Percentiles rank a stretch among this genome's conserved stretches.
These are phyloP conservation scores for Centroberyx gerrardi DNA, from an alignment of 2,797 vertebrate genomes.

Conservation along the genomic window DNA sequence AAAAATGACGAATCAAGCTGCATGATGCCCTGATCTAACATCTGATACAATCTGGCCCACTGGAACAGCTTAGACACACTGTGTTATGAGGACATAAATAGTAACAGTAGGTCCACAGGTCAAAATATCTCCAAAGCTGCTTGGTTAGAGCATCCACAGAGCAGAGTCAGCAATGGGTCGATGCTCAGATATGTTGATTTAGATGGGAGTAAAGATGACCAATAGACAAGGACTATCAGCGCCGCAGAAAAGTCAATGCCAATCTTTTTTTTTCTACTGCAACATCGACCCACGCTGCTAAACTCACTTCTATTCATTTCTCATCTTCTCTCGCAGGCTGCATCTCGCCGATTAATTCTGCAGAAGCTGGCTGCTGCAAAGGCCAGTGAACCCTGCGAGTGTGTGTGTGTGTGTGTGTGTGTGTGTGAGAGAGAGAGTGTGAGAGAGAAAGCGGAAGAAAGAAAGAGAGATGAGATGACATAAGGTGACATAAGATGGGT, in stretches of 20 bases:
- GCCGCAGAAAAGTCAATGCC: conserved; percentile 71
- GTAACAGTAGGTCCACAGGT: conserved; percentile 24
- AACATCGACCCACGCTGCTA: conserved; percentile 54
- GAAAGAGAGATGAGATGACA: conserved; percentile 16
- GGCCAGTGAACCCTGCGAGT: conserved; percentile 22
- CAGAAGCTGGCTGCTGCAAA: conserved; percentile 26
- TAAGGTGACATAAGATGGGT: conserved; percentile 3
- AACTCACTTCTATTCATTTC: conserved; percentile 53
- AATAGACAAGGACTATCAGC: conserved; percentile 57
- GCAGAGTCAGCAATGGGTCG: conserved; percentile 41
- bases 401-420: conserved; percentile 3
- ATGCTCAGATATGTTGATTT: conserved; percentile 70
- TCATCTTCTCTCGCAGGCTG: conserved; percentile 34
- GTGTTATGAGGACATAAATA: conserved; percentile 42
- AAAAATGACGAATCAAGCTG: too few relatives aligned
- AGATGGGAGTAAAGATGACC: conserved; percentile 59
- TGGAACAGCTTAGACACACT: conserved; percentile 47
- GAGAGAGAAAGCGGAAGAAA: not conserved
- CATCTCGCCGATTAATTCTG: conserved; percentile 33
- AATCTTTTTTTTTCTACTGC: conserved; percentile 55
- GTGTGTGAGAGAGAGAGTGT: conserved; percentile 2
- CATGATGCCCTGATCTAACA: conserved; percentile 4
- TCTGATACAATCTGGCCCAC: not conserved
- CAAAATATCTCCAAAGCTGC: conserved; percentile 14
- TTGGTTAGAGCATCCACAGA: conserved; percentile 62